Base-by-base conservation (phyloP, 2,888 invertebrate species). In the Teleogryllus oceanicus region DNA sequence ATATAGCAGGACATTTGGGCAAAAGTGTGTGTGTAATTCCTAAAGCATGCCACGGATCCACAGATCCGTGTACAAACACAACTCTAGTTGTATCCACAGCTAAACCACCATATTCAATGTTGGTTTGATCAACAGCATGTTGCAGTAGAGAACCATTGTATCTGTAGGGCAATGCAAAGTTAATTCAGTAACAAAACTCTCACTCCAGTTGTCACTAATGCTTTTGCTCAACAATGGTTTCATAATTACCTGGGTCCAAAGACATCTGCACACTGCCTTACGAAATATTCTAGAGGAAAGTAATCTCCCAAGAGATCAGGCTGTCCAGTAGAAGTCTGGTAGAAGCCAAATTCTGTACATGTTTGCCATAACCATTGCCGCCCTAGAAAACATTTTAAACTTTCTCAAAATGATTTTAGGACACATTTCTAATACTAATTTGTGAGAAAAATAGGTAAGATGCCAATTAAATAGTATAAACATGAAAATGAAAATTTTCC, bases 21-120 rank as follows among this genome's bases (percentile, higher is more conserved):
- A 90, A 88, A 8, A 86, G 84, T 0, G 93, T 91, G 74, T 88
- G 85, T 0, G 89, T 92, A 78, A 94, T 90, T 12, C 95, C 95
- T 49, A 95, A 87, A 0, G 93, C 93, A 87, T 95, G 95, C 95
- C 95, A 95, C 0, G 95, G 95, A 88, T 97, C 97, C 78, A 96
- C 92, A 1, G 94, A 93, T 37, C 97, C 97, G 85, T 97, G 96
- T 8, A 96, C 94, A 85, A 93, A 96, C 0, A 96, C 91, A 11
- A 96, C 93, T 83, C 94, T 92, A 16, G 90, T 90, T 0, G 92
- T 92, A 16, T 91, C 87, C 51, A 96, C 90, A 80, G 92, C 89
- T 8, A 94, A 87, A 0, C 91, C 96, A 0, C 96, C 96, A 84
- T 96, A 97, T 78, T 91, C 87, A n/a, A 86, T 89, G 85, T 97